These are phyloP conservation scores for Oreamnos americanus DNA, from an alignment of 2,113 vertebrate species.

Conservation along the genomic window DNA sequence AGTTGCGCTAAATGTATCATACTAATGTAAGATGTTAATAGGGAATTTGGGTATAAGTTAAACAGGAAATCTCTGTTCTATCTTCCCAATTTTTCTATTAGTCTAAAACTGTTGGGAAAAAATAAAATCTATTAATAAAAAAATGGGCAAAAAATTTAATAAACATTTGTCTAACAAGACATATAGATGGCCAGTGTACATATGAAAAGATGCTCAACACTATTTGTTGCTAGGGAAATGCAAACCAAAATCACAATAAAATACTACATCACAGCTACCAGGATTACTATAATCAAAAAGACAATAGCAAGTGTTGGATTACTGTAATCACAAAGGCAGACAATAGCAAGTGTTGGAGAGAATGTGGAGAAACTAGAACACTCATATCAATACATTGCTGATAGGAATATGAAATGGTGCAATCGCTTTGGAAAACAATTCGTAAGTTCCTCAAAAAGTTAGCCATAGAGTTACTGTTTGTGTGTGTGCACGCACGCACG, in stretches of 20 bases:
- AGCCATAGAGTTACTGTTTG: not conserved
- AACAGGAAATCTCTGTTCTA: not conserved
- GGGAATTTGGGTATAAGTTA: not conserved
- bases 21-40: not conserved
- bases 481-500: rapidly evolving
- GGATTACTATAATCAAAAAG: not conserved
- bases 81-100: not conserved
- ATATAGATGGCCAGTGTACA: not conserved
- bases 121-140: not conserved
- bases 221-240: not conserved
- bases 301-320: not conserved
- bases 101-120: not conserved
- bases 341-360: not conserved
- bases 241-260: not conserved
- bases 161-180: not conserved
- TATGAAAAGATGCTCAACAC: not conserved
- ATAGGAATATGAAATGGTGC: not conserved
- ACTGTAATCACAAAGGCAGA: not conserved
- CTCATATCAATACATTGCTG: not conserved
- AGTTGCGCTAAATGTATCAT: not conserved
- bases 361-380: not conserved
- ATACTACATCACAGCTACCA: not conserved
- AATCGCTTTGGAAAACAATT: not conserved
- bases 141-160: not conserved
- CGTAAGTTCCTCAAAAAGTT: not conserved